Evolutionary conservation across 2,888 invertebrate genomes (phyloP), one percentile per base, ranked within the genome.

Genomic region (Diachrysia chrysitis): DNA sequence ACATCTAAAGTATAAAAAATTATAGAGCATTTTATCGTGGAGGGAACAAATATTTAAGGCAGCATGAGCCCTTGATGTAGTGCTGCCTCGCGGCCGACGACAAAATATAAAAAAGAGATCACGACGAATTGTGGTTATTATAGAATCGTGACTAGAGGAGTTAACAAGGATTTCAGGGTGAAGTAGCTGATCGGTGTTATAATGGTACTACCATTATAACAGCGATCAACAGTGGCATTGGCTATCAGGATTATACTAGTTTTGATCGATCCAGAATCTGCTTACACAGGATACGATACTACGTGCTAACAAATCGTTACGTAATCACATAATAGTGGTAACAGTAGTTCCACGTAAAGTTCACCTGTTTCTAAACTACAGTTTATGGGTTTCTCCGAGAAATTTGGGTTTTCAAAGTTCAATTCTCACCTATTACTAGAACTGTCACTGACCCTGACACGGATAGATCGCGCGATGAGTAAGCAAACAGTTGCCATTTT

Each of bases 111-210:
- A 79, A 73, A 76, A 60, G 14, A 68, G 58, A 76, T 73, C 63
- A 71, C 69, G 73, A 76, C 61, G 51, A 68, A 76, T 73, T 53
- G 67, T 69, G 60, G 66, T 62, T 63, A 60, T 78, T 71, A 70
- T 46, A 55, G 56, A 32, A 48, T 75, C 66, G 73, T 76, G 71
- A 70, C 65, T 58, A 1, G 60, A 32, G 37, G 29, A 61, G 53
- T 58, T 53, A 63, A 72, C 69, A 66, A 61, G 46, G 59, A 32
- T 64, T 61, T 48, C 59, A 21, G 46, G 29, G 5, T 48, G 48
- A 29, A 54, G 14, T 23, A 61, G 54, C 23, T 46, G 42, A 63
- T 64, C 29, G 42, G 51, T 58, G 46, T 37, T 14, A 16, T 46
- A 62, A 55, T 54, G 63, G 42, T 17, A n/a, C n/a, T 29, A 53